Evolutionary conservation across 1,140 invertebrate genomes (phyloP).

Genomic region (Drosophila tropicalis): DNA sequence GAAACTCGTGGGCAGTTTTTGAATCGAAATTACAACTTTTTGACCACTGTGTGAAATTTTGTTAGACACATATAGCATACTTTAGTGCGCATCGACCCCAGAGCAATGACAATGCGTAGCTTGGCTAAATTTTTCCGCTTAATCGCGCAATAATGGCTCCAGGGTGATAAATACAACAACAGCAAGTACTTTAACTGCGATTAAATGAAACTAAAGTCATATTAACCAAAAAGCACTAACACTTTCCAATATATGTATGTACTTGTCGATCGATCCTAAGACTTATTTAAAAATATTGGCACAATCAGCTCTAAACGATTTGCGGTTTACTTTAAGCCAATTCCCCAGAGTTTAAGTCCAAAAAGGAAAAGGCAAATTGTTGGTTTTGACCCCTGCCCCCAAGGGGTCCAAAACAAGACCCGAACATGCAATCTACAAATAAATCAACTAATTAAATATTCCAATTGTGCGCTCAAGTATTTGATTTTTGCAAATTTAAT

Average conservation of each 20-base stretch:
- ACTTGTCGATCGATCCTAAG: slow-evolving; percentile 11
- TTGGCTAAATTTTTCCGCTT: slow-evolving; percentile 64
- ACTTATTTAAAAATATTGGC: slow-evolving; percentile 9
- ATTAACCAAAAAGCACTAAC: slow-evolving; percentile 22
- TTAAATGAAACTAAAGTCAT: slow-evolving; percentile 48
- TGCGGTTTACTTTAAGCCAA: neutral
- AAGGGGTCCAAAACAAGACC: neutral
- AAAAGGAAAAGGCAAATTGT: neutral
- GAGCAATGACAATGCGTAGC: slow-evolving; percentile 50
- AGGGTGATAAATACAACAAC: slow-evolving; percentile 59
- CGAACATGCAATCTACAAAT: slow-evolving; percentile 50
- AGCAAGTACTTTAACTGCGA: slow-evolving; percentile 36
- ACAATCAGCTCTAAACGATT: neutral
- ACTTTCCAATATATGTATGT: neutral
- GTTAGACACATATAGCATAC: slow-evolving; percentile 37
- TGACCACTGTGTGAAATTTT: slow-evolving; percentile 24
- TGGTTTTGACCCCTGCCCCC: neutral
- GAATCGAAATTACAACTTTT: too few species aligned
- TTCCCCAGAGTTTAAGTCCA: neutral
- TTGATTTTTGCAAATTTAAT: slow-evolving; percentile 71
- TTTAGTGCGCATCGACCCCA: slow-evolving; percentile 42
- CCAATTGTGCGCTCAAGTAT: slow-evolving; percentile 55
- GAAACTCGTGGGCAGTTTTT: too few species aligned
- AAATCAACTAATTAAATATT: slow-evolving; percentile 75
- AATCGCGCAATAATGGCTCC: slow-evolving; percentile 73